Conservation (phyloP, 2,888 invertebrate genomes). For the Melanotus villosus region DNA sequence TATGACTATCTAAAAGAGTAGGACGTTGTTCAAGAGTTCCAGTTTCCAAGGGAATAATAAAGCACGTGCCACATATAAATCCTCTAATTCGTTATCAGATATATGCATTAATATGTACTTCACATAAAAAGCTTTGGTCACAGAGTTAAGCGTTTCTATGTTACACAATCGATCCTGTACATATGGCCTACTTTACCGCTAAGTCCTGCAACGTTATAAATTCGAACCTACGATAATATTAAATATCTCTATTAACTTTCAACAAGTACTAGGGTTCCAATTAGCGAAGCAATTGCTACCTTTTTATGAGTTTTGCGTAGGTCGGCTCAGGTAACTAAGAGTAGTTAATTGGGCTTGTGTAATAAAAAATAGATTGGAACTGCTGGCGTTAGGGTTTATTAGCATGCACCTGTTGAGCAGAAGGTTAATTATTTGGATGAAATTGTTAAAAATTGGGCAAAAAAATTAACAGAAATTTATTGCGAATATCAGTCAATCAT, state of each 20-base stretch:
- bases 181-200: conserved; percentile 24
- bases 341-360: conserved; percentile 5
- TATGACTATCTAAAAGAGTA: no score
- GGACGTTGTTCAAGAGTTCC: no score
- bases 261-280: not conserved
- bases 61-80: not conserved
- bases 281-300: not conserved
- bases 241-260: conserved; percentile 17
- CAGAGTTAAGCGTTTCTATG: not conserved
- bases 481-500: no score
- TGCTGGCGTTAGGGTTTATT: not conserved
- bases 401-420: conserved; percentile 1
- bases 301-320: conserved; percentile 11
- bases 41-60: not conserved
- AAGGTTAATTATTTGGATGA: no score
- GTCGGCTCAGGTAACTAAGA: not conserved
- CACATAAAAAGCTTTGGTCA: not conserved
- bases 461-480: no score
- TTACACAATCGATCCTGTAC: not conserved
- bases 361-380: conserved; percentile 11
- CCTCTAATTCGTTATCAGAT: not conserved
- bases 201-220: conserved; percentile 7
- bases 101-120: conserved; percentile 1
- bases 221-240: conserved; percentile 12
- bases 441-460: no score